These are phyloP conservation scores for Nephotettix cincticeps DNA, from an alignment of 1,140 invertebrate genomes.

Conservation along the genomic window DNA sequence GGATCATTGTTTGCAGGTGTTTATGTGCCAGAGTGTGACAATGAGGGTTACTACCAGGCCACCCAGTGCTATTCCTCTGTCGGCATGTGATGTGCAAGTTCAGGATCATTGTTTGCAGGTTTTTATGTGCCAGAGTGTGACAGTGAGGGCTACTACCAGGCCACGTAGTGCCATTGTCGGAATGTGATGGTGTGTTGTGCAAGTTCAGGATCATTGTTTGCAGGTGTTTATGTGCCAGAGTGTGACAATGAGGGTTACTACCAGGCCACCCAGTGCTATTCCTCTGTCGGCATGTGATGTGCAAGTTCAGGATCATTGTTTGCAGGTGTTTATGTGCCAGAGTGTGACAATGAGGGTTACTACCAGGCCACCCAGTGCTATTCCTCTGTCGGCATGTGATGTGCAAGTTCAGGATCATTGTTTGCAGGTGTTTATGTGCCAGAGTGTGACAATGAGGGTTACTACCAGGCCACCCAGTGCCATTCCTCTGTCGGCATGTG, in stretches of 20 bases:
- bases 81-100: too few relatives aligned
- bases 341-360: slow-evolving; percentile 84
- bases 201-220: too few relatives aligned
- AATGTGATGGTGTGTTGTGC: slow-evolving; percentile 95
- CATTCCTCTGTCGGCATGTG: slow-evolving; percentile 83
- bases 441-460: slow-evolving; percentile 82
- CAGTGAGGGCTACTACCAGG: slow-evolving; percentile 79
- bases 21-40: slow-evolving; percentile 83
- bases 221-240: slow-evolving; percentile 75
- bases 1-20: slow-evolving; percentile 55
- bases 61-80: slow-evolving; percentile 82
- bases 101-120: slow-evolving; percentile 57
- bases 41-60: slow-evolving; percentile 80
- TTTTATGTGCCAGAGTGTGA: slow-evolving; percentile 84
- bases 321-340: slow-evolving; percentile 74
- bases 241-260: slow-evolving; percentile 88
- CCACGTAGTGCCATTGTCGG: slow-evolving; percentile 83
- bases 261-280: slow-evolving; percentile 81
- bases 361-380: slow-evolving; percentile 85
- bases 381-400: slow-evolving; percentile 81
- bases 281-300: slow-evolving; percentile 84
- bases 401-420: slow-evolving; percentile 83
- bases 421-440: slow-evolving; percentile 74
- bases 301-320: slow-evolving; percentile 60
- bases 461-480: slow-evolving; percentile 83